These are phyloP conservation scores for Bimastos eiseni DNA, from an alignment of 2,888 invertebrate genomes.

Conservation along the genomic window DNA sequence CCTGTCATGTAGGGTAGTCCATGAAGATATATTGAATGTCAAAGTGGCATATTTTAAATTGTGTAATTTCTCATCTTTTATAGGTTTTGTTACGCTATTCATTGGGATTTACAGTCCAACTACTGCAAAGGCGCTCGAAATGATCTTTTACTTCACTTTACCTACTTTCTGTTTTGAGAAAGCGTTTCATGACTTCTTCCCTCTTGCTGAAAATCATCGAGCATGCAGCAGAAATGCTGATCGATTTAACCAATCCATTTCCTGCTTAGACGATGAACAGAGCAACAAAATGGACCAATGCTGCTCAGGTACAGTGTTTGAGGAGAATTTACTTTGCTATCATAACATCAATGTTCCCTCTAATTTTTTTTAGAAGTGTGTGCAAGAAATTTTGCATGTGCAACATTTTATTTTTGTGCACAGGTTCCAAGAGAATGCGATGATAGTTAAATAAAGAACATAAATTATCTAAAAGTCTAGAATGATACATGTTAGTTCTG, in stretches of 20 bases:
- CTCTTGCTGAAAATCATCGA: neutral
- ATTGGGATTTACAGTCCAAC: neutral
- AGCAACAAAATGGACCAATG: neutral
- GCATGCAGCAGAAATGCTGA: neutral
- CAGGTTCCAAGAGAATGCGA: no score
- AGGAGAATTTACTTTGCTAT: neutral
- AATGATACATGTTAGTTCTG: no score
- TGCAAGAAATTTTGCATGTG: no score
- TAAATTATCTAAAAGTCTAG: no score
- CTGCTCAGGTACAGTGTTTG: neutral
- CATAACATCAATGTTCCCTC: no score
- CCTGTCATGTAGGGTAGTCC: no score
- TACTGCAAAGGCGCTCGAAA: constrained; percentile 62
- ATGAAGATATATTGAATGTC: no score
- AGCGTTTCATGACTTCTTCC: constrained; percentile 59
- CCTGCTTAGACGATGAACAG: neutral
- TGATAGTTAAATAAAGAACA: no score
- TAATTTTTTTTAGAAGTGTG: no score
- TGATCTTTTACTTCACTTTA: constrained; percentile 70
- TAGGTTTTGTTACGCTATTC: neutral
- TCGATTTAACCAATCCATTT: neutral
- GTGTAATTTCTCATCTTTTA: no score
- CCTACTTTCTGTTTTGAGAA: constrained; percentile 72
- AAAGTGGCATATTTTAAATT: no score
- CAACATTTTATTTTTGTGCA: no score